These are phyloP conservation scores for Euborellia annulipes DNA, from an alignment of 1,140 invertebrate species.

Conservation along the genomic window DNA sequence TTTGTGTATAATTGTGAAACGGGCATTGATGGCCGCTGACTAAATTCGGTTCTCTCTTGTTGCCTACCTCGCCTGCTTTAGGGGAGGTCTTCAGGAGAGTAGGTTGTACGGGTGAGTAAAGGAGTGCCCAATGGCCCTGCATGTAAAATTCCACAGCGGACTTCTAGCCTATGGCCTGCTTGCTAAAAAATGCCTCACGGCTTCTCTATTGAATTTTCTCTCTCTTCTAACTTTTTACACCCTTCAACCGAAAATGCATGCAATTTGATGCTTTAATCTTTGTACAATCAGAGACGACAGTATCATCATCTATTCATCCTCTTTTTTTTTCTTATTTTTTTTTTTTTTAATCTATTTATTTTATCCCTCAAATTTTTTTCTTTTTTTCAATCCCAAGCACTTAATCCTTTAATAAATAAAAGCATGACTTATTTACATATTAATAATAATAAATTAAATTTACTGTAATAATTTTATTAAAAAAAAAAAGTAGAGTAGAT, in stretches of 20 bases:
- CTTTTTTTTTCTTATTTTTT: conserved; percentile 11
- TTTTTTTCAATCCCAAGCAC: conserved; percentile 2
- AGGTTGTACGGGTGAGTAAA: conserved; percentile 56
- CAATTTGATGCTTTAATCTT: no score
- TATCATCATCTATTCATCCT: conserved; percentile 8
- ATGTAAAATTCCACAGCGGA: no score
- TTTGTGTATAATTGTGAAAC: not conserved
- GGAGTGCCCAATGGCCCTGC: no score
- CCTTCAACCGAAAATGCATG: no score
- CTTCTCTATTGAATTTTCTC: no score
- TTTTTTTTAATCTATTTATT: conserved; percentile 3
- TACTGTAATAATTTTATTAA: no score
- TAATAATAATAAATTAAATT: conserved; percentile 15
- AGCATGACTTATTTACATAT: conserved; percentile 7
- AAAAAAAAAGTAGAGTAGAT: no score
- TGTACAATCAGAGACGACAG: no score
- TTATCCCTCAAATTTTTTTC: conserved; percentile 11
- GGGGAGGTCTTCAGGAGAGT: conserved; percentile 54
- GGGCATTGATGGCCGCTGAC: not conserved
- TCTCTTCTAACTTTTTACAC: no score
- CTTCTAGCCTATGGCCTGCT: no score
- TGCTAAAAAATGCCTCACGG: no score
- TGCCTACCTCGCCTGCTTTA: conserved; percentile 22
- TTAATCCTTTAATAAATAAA: no score
- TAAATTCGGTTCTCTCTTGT: not conserved